These are phyloP conservation scores for Eristalinus aeneus DNA, from an alignment of 2,888 invertebrate species.

Conservation along the genomic window DNA sequence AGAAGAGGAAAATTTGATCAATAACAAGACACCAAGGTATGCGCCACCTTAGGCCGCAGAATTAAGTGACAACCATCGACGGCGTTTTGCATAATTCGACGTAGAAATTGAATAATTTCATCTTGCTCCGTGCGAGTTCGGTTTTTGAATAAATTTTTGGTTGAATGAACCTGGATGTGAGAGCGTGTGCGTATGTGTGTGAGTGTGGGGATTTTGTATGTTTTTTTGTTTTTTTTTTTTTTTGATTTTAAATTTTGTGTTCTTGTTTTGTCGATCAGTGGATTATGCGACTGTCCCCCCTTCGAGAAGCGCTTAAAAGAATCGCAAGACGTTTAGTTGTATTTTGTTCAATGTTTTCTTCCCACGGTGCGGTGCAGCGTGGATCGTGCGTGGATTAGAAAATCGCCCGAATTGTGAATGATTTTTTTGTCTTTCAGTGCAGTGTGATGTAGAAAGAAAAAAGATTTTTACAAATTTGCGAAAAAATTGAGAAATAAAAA, in stretches of 20 bases:
- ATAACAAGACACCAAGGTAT: slow-evolving; percentile 63
- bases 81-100: slow-evolving; percentile 43
- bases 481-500: too few relatives aligned
- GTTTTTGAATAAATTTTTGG: slow-evolving; percentile 51
- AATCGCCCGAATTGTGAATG: not conserved
- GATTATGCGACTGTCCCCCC: slow-evolving; percentile 9
- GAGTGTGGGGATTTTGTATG: slow-evolving; percentile 8
- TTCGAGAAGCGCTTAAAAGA: not conserved
- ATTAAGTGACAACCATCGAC: slow-evolving; percentile 59
- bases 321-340: not conserved
- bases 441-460: not conserved
- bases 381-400: not conserved
- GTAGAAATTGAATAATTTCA: not conserved
- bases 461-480: not conserved
- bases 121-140: slow-evolving; percentile 6
- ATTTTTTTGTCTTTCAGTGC: not conserved
- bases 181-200: not conserved
- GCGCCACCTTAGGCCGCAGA: slow-evolving; percentile 52
- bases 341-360: not conserved
- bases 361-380: not conserved
- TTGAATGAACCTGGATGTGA: slow-evolving; percentile 60
- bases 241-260: not conserved
- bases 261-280: not conserved
- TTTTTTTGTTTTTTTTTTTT: not conserved
- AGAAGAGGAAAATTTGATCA: slow-evolving; percentile 61